phyloP scores from a whole-genome alignment of 1,140 invertebrate genomes.

The Micrasema longulum region DNA sequence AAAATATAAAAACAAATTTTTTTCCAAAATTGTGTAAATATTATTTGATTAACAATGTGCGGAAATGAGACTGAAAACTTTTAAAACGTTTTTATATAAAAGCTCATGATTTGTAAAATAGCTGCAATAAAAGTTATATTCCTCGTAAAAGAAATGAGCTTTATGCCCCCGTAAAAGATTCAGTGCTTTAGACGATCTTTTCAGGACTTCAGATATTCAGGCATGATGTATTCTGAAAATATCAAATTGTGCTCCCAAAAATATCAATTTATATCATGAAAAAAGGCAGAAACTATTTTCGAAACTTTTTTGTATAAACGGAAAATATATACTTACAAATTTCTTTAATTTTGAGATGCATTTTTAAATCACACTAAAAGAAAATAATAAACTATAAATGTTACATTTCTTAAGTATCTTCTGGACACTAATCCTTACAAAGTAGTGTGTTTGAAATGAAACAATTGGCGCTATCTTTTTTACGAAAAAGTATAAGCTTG shows the following conservation, averaged over 20 bases:
- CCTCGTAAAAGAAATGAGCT: slow-evolving; percentile 13
- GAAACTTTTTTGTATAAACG: background rate
- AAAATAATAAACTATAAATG: no score
- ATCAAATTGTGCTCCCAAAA: background rate
- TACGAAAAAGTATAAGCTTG: no score
- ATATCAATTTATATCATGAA: background rate
- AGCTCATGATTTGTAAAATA: slow-evolving; percentile 3
- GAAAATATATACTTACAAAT: background rate
- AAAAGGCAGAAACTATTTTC: background rate
- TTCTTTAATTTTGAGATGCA: background rate
- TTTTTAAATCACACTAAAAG: slow-evolving; percentile 6
- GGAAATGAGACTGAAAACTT: no score
- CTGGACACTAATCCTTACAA: no score
- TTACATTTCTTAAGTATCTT: no score
- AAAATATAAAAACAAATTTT: no score
- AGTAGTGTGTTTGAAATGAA: no score
- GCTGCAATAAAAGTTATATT: background rate
- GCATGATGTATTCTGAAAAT: background rate
- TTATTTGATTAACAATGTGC: no score
- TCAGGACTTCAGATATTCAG: background rate
- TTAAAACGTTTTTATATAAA: no score
- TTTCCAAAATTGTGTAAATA: no score
- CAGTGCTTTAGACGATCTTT: background rate
- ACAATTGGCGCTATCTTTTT: no score
- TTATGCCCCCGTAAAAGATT: slow-evolving; percentile 30